Conservation (phyloP, 2,888 invertebrate species). For the Thyatira batis region DNA sequence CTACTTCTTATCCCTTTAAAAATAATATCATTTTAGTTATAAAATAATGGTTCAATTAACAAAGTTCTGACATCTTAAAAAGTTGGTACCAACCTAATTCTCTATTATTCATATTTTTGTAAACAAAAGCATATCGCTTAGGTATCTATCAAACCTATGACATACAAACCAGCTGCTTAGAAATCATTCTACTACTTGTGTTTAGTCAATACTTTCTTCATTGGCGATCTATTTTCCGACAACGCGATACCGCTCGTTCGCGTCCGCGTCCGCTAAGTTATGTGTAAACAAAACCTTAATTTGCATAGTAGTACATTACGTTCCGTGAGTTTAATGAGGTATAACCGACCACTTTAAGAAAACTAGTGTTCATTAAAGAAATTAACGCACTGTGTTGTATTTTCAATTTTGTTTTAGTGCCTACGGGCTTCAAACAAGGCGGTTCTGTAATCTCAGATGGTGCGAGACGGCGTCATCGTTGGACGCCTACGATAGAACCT, state of each 20-base stretch:
- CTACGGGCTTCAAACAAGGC: constrained; percentile 56
- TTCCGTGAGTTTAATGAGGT: constrained; percentile 38
- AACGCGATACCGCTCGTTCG: constrained; percentile 31
- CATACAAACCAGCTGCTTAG: too few species aligned
- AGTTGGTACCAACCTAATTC: too few species aligned
- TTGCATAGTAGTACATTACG: constrained; percentile 51
- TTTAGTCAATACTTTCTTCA: constrained; percentile 55
- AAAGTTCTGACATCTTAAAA: too few species aligned
- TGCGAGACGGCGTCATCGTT: constrained; percentile 62
- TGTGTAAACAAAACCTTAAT: constrained; percentile 62
- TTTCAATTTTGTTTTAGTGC: constrained; percentile 52
- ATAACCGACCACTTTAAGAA: constrained; percentile 51
- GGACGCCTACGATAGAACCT: constrained; percentile 63
- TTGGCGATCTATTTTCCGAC: constrained; percentile 26
- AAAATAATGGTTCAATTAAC: too few species aligned
- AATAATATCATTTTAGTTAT: too few species aligned
- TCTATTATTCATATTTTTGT: too few species aligned
- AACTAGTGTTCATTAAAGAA: constrained; percentile 40
- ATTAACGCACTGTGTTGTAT: constrained; percentile 41
- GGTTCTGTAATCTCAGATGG: constrained; percentile 61
- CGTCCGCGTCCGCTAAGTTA: constrained; percentile 44
- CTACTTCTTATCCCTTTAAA: too few species aligned
- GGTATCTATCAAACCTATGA: too few species aligned
- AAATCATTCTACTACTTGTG: constrained; percentile 30
- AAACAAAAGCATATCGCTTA: too few species aligned